A percentile compares a stretch with the other conserved stretches of the same genome.
Evolutionary conservation across 1,140 invertebrate genomes (phyloP).

Genomic region (Phocides pigmalion): DNA sequence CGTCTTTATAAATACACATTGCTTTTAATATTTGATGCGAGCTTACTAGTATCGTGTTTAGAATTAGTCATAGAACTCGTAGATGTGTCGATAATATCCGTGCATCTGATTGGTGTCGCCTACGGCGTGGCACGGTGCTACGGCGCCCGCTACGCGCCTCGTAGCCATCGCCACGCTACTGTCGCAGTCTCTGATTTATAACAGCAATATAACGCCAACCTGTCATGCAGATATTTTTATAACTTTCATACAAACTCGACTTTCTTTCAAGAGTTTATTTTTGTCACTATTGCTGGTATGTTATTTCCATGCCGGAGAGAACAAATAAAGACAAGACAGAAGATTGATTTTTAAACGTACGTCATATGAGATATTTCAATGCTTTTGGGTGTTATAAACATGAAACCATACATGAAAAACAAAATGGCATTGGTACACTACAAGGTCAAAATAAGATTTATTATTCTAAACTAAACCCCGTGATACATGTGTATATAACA

Average conservation of each 20-base stretch:
- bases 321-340: too few species aligned
- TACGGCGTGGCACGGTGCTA: constrained; percentile 51
- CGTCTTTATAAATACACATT: neutral
- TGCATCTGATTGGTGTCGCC: constrained; percentile 62
- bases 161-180: constrained; percentile 44
- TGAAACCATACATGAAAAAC: too few species aligned
- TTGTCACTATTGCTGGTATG: neutral
- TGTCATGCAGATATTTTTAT: constrained; percentile 60
- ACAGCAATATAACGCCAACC: constrained; percentile 57
- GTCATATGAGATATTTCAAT: too few species aligned
- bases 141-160: constrained; percentile 41
- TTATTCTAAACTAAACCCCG: too few species aligned
- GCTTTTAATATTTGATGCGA: neutral
- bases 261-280: constrained; percentile 31
- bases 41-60: constrained; percentile 38
- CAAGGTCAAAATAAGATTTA: too few species aligned
- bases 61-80: constrained; percentile 35
- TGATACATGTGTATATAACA: too few species aligned
- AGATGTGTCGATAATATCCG: constrained; percentile 48
- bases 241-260: constrained; percentile 39
- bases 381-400: too few species aligned
- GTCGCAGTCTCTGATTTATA: constrained; percentile 58
- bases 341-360: too few species aligned
- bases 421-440: too few species aligned
- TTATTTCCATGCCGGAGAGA: too few species aligned